A percentile compares a stretch with the other conserved stretches of the same genome.
phyloP scores from a whole-genome alignment of 1,140 invertebrate genomes.

The Macrostomum lignano region DNA sequence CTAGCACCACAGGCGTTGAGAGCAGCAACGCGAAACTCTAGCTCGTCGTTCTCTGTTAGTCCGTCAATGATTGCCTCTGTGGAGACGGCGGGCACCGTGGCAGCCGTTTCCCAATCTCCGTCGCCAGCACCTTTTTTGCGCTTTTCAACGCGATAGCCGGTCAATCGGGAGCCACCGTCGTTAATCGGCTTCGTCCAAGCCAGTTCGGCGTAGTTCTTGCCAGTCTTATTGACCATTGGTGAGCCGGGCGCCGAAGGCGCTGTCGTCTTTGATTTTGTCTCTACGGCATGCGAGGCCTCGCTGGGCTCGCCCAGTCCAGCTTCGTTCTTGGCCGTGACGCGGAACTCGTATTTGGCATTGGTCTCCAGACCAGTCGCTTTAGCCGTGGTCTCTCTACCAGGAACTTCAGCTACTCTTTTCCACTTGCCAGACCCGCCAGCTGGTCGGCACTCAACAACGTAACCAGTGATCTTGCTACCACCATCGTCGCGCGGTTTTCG shows the following conservation, averaged over 20 bases:
- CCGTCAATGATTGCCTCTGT: too few relatives aligned
- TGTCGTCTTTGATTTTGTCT: conserved; percentile 75
- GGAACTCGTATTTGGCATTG: conserved; percentile 83
- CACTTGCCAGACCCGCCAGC: conserved; percentile 37
- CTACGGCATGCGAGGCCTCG: conserved; percentile 50
- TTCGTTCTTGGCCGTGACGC: conserved; percentile 72
- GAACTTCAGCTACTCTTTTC: conserved; percentile 7
- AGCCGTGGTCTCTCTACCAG: conserved; percentile 40
- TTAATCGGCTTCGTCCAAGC: conserved; percentile 58
- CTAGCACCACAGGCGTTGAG: too few relatives aligned
- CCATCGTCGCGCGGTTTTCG: conserved; percentile 53
- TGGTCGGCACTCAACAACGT: conserved; percentile 69
- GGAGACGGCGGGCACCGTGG: too few relatives aligned
- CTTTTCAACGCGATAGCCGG: conserved; percentile 19
- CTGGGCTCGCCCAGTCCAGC: conserved; percentile 79
- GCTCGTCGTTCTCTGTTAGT: too few relatives aligned
- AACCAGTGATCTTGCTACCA: conserved; percentile 70
- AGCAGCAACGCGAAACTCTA: too few relatives aligned
- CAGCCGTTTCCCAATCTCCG: too few relatives aligned
- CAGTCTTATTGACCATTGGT: conserved; percentile 47
- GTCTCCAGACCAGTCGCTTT: conserved; percentile 67
- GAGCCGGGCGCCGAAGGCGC: too few relatives aligned
- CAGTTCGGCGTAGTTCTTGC: conserved; percentile 46
- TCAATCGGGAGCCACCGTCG: conserved; percentile 77
- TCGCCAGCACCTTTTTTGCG: too few relatives aligned